These are phyloP conservation scores for Trichomalopsis sarcophagae DNA, from an alignment of 1,140 invertebrate species.

Conservation along the genomic window DNA sequence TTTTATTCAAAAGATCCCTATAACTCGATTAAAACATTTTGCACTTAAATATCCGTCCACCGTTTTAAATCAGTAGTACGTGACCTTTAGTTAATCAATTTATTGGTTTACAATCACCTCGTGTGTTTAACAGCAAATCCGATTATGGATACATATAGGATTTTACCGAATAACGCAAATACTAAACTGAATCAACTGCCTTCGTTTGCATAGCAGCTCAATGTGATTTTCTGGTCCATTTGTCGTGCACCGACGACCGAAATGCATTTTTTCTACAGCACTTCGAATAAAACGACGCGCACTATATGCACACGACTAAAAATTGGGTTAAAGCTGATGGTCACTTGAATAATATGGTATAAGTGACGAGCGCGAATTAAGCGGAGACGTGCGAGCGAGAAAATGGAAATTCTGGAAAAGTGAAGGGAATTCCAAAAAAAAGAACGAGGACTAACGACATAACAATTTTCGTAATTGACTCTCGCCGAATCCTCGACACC, in stretches of 20 bases:
- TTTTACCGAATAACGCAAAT: too few species aligned
- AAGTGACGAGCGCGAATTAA: background rate
- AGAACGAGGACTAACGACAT: slow-evolving; percentile 44
- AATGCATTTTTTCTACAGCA: slow-evolving; percentile 25
- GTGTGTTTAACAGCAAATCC: too few species aligned
- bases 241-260: background rate
- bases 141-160: too few species aligned
- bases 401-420: slow-evolving; percentile 15
- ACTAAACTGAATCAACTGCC: background rate
- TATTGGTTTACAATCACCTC: too few species aligned
- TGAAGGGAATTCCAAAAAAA: slow-evolving; percentile 27
- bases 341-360: background rate
- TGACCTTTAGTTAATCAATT: too few species aligned
- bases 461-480: slow-evolving; percentile 42
- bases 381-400: background rate
- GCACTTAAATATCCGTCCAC: too few species aligned
- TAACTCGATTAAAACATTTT: background rate
- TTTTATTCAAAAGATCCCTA: background rate
- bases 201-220: background rate
- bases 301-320: background rate
- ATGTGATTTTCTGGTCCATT: slow-evolving; percentile 25
- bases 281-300: slow-evolving; percentile 13
- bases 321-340: background rate
- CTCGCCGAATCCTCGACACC: background rate
- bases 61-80: too few species aligned